Evolutionary conservation across 2,113 vertebrate species (phyloP), one percentile per base, ranked within the genome.

Genomic region (Mastomys natalensis): DNA sequence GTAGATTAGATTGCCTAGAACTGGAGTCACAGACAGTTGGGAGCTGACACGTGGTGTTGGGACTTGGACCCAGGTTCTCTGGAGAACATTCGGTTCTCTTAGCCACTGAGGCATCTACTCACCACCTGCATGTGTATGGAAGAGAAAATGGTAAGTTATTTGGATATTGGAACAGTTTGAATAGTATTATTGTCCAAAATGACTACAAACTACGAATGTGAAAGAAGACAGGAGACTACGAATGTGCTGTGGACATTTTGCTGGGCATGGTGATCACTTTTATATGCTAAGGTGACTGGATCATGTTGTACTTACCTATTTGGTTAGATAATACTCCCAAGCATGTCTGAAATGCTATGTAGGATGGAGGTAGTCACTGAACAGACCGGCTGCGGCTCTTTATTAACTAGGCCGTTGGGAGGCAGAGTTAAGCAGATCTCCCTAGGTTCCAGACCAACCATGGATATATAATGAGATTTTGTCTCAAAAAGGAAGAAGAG

Each of bases 221-320:
- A 29, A 43, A 60, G 51, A 93, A 89, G 66, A 26, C 72, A 4
- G 55, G n/a, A n/a, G 12, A 77, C 5, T 15, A 84, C 7, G 37
- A 34, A n/a, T 37, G 43, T 2, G 19, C 9, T 16, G 55, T 0
- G 48, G 24, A 70, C 9, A 3, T 43, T 34, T 3, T 37, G 10
- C 0, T 31, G 10, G 10, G 1, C 5, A 5, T 31, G 17, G 13
- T n/a, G 68, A n/a, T 16, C 40, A 16, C 5, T 34, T n/a, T 34
- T 45, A 24, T 31, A 16, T 53, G 37, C 45, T 37, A 43, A 7
- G 40, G 0, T 55, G 29, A 29, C 66, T 37, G 51, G 53, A 16
- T 11, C 15, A 22, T 7, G 21, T 2, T 26, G 12, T 19, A 7
- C 45, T 24, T 4, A 15, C 11, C 48, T n/a, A 24, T n/a, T 31